phyloP scores from a whole-genome alignment of 2,797 vertebrate genomes.

The Enteromius thamalakanensis region DNA sequence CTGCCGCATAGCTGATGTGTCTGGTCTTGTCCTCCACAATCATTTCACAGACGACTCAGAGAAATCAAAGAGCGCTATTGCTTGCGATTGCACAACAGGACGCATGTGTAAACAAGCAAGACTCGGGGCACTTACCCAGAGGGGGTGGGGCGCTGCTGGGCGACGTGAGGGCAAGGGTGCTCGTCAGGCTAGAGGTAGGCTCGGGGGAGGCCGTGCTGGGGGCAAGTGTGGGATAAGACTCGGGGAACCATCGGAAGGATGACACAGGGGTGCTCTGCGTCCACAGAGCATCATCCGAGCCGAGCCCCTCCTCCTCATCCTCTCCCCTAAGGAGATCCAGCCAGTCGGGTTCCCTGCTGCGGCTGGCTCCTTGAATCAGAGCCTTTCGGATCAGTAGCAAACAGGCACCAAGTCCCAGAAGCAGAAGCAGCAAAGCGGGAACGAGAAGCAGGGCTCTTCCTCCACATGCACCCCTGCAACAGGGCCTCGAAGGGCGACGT shows the following conservation, averaged over 20 bases:
- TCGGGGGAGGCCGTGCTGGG: conserved; percentile 33
- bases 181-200: conserved; percentile 62
- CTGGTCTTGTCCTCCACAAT: conserved; percentile 83
- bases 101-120: conserved; percentile 67
- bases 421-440: conserved; percentile 11
- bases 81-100: conserved; percentile 79
- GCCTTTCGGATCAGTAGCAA: conserved; percentile 59
- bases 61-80: conserved; percentile 77
- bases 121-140: conserved; percentile 68
- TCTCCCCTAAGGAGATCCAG: conserved; percentile 59
- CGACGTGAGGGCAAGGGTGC: conserved; percentile 38
- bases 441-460: conserved; percentile 46
- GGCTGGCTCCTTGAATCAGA: conserved; percentile 38
- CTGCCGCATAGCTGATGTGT: conserved; percentile 81
- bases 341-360: conserved; percentile 51
- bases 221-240: conserved; percentile 40
- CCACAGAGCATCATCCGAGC: conserved; percentile 41
- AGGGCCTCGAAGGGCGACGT: conserved; percentile 21
- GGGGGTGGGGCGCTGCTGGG: conserved; percentile 60
- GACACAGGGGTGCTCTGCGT: conserved; percentile 18
- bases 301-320: conserved; percentile 52
- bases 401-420: conserved; percentile 53
- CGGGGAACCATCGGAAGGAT: conserved; percentile 31
- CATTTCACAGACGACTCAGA: conserved; percentile 65
- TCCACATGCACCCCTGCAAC: conserved; percentile 41